phyloP scores from a whole-genome alignment of 2,113 vertebrate species.

The Odontesthes bonariensis region DNA sequence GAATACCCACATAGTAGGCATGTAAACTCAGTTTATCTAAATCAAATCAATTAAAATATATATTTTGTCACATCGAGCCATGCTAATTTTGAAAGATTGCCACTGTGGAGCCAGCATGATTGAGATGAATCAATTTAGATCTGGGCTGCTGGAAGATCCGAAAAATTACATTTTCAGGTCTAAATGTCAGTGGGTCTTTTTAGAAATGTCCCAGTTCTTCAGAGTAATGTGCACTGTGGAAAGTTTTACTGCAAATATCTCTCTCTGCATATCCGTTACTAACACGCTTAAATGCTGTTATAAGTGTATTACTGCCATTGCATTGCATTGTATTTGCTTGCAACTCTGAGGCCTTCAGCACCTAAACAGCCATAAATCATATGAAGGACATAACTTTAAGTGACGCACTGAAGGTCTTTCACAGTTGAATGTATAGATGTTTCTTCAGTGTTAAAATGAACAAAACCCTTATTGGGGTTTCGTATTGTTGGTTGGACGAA shows the following conservation, averaged over 20 bases:
- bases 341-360: background rate
- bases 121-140: background rate
- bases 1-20: background rate
- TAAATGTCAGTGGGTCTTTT: slow-evolving; percentile 6
- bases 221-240: background rate
- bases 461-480: background rate
- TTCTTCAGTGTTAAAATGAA: too few species aligned
- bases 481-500: background rate
- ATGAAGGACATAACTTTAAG: background rate
- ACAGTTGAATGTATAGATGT: background rate
- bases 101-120: background rate
- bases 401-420: background rate
- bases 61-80: slow-evolving; percentile 7
- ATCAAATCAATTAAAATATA: slow-evolving; percentile 1
- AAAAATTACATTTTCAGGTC: slow-evolving; percentile 20
- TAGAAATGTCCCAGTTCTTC: background rate
- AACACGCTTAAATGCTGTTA: background rate
- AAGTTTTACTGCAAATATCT: background rate
- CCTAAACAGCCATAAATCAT: background rate
- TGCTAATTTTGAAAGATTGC: background rate
- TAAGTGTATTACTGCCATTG: background rate
- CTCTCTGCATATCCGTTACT: background rate
- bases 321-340: background rate
- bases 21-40: background rate
- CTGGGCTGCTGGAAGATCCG: slow-evolving; percentile 6